Evolutionary conservation across 1,140 invertebrate genomes (phyloP).

Genomic region (Campoletis sonorensis): DNA sequence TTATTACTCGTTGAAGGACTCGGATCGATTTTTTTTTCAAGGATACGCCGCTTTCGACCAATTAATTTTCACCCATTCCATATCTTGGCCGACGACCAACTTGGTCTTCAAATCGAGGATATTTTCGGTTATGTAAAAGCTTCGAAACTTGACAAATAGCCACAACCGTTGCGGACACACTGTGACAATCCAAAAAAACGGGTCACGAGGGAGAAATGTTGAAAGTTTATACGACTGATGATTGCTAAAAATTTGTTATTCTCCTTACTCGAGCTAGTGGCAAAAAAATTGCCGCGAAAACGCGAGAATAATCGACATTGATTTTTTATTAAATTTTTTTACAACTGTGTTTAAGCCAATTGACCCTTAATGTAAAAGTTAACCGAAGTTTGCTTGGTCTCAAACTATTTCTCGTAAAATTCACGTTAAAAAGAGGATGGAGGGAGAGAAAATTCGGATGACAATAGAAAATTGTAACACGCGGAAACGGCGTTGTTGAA

Average conservation of each 20-base stretch:
- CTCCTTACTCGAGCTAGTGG: no score
- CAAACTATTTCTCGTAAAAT: background rate
- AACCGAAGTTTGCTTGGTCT: no score
- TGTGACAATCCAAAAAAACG: background rate
- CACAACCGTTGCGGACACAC: background rate
- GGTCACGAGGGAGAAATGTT: no score
- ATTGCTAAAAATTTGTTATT: no score
- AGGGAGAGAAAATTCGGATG: background rate
- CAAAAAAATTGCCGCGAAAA: no score
- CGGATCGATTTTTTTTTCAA: background rate
- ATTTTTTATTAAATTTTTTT: no score
- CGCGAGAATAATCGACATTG: no score
- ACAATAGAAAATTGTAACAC: slow-evolving; percentile 11
- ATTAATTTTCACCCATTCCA: background rate
- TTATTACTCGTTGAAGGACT: background rate
- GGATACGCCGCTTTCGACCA: background rate
- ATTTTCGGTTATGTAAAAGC: background rate
- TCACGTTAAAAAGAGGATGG: background rate
- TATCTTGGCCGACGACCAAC: background rate
- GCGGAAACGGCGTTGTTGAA: background rate
- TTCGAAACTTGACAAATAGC: slow-evolving; percentile 11
- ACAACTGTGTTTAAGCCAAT: no score
- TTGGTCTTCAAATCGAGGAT: background rate
- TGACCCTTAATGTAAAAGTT: no score
- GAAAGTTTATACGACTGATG: no score